Percentiles rank a stretch among this genome's conserved stretches.
These are phyloP conservation scores for Melanotus villosus DNA, from an alignment of 2,888 invertebrate genomes.

Conservation along the genomic window DNA sequence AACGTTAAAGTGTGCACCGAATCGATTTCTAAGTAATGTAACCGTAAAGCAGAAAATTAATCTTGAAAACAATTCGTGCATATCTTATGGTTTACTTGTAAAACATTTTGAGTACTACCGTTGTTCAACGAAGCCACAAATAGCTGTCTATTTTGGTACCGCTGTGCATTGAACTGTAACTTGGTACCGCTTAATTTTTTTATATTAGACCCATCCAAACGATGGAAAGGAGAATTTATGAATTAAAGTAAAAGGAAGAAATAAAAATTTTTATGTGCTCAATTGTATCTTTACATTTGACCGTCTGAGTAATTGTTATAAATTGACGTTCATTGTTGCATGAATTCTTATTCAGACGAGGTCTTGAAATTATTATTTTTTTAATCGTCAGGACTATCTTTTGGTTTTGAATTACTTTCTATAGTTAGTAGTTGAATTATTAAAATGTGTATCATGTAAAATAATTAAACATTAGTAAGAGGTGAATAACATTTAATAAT, in stretches of 20 bases:
- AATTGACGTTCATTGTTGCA: not conserved
- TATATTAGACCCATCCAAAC: too few species aligned
- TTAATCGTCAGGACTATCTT: too few species aligned
- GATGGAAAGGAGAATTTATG: not conserved
- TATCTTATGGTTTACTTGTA: conserved; percentile 16
- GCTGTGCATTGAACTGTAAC: conserved; percentile 34
- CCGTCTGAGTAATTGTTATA: not conserved
- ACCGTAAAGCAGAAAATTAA: not conserved
- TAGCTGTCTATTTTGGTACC: conserved; percentile 29
- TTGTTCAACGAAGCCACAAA: conserved; percentile 6
- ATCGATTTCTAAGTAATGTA: not conserved
- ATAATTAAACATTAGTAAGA: too few species aligned
- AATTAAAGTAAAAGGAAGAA: not conserved
- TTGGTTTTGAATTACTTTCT: not conserved
- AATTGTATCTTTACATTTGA: not conserved
- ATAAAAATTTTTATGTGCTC: not conserved
- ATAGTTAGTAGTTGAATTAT: not conserved
- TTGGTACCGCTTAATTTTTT: conserved; percentile 19
- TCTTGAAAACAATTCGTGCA: conserved; percentile 15
- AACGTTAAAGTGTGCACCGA: not conserved
- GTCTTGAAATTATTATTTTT: too few species aligned
- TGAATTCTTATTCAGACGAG: not conserved
- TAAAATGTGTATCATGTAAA: too few species aligned
- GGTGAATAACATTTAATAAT: too few species aligned
- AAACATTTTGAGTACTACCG: conserved; percentile 5